Evolutionary conservation across 2,113 vertebrate species (phyloP).

Genomic region (Ovis aries): ARS-UI_Ramb_v3.0 NC_056061.1:7274001-7274500

Average conservation of each 20-base stretch:
- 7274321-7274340: not conserved
- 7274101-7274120: not conserved
- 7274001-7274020: not conserved
- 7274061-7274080: not conserved
- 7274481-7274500: not conserved
- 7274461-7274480: not conserved
- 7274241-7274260: not conserved
- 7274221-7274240: not conserved
- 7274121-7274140: not conserved
- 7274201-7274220: not conserved
- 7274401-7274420: not conserved
- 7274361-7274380: not conserved
- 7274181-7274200: not conserved
- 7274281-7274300: not conserved
- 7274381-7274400: not conserved
- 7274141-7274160: not conserved
- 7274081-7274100: not conserved
- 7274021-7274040: not conserved
- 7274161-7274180: no score
- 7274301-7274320: not conserved
- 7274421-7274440: not conserved
- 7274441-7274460: not conserved
- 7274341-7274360: not conserved
- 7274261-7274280: not conserved
- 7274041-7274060: not conserved